Percentiles rank a stretch among this genome's conserved stretches.
Conservation (phyloP, 2,113 vertebrate genomes). For the Melanocharis versteri region DNA sequence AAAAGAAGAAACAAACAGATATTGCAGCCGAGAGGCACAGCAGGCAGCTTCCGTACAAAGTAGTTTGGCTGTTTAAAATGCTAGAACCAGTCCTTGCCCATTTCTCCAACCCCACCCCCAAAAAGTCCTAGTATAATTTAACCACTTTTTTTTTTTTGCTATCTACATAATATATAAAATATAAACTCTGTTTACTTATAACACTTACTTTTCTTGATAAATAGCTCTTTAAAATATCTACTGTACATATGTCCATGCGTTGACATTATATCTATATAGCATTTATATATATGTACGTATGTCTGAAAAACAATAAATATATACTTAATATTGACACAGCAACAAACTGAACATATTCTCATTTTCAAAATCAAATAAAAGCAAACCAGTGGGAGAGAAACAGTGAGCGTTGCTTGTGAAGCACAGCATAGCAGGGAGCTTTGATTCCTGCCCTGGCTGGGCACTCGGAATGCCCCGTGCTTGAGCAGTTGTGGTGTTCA, state of each 20-base stretch:
- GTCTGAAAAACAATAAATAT: constrained; percentile 84
- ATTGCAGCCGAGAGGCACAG: constrained; percentile 11
- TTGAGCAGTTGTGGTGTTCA: neutral
- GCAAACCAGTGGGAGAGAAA: constrained; percentile 31
- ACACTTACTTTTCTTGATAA: constrained; percentile 84
- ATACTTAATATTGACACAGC: constrained; percentile 72
- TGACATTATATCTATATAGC: constrained; percentile 74
- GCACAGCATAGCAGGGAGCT: constrained; percentile 18
- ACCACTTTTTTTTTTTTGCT: constrained; percentile 63
- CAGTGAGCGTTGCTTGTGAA: constrained; percentile 30
- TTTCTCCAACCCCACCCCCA: constrained; percentile 54
- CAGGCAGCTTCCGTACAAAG: constrained; percentile 45
- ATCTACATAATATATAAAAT: constrained; percentile 85
- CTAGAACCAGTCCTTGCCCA: constrained; percentile 37
- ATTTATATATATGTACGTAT: constrained; percentile 73
- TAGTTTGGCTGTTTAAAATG: constrained; percentile 61
- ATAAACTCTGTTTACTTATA: constrained; percentile 85
- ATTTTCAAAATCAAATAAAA: constrained; percentile 47
- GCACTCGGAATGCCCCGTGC: neutral
- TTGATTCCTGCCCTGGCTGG: constrained; percentile 3
- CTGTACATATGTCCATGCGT: constrained; percentile 83
- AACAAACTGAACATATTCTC: constrained; percentile 68
- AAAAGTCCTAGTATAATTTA: constrained; percentile 75
- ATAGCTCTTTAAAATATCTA: constrained; percentile 83
- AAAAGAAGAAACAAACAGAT: constrained; percentile 27